Conservation (phyloP, 2,113 vertebrate genomes). For the Felis catus region F.catus_Fca126_mat1.0 CM031420.1:134382501-134383000, state of each 20-base stretch:
- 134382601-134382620: background rate
- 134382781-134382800: background rate
- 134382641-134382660: background rate
- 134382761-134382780: background rate
- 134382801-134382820: background rate
- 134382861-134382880: background rate
- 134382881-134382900: background rate
- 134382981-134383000: background rate
- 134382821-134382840: background rate
- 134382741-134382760: background rate
- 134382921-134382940: background rate
- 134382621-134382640: background rate
- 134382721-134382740: background rate
- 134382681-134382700: background rate
- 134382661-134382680: background rate
- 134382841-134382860: background rate
- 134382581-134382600: background rate
- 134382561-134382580: background rate
- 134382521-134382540: background rate
- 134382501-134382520: accelerated
- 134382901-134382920: background rate
- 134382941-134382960: background rate
- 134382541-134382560: background rate
- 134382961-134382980: background rate
- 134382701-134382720: background rate